Evolutionary conservation across 1,140 invertebrate genomes (phyloP), one percentile per base, ranked within the genome.

Genomic region (Drosophila eugracilis): DNA sequence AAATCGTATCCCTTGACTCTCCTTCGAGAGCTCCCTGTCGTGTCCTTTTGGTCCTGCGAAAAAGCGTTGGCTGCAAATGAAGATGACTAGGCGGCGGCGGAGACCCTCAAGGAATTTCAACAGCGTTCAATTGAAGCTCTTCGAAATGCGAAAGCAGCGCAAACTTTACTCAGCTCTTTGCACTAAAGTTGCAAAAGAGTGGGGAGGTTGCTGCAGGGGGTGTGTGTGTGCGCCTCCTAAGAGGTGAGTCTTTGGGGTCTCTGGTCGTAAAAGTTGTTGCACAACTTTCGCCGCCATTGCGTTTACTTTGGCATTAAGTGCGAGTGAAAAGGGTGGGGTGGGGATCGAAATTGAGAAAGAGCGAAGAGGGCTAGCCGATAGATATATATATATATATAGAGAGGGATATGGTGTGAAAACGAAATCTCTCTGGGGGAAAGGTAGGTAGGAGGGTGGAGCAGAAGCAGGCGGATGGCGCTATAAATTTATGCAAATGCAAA

Each of bases 401-500:
- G 2, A 15, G 4, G 32, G 30, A 36, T 36, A 24, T 54, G 44
- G 60, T 45, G 41, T 5, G 41, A 60, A 60, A 63, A 63, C 15
- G 28, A 37, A 58, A 37, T 58, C 39, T 36, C 53, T 44, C 15
- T 44, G 37, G 59, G 28, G 9, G 52, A 36, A 2, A 5, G 3
- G 6, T 6, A 15, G 36, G 36, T 7, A 4, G 14, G 9, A 12
- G 4, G 17, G 1, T 28, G 26, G 28, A 3, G n/a, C n/a, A n/a
- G n/a, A n/a, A n/a, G 5, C 5, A 3, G n/a, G 24, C 6, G 1
- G 36, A 1, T 15, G 17, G 12, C 59, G 66, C 65, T 80, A 74
- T 80, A 85, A 85, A 85, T 86, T 74, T 85, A 85, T 85, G 81
- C 73, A 85, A 85, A 85, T 85, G 76, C 81, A 76, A 85, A 85